phyloP scores from a whole-genome alignment of 2,113 vertebrate genomes.

The Mastomys coucha region DNA sequence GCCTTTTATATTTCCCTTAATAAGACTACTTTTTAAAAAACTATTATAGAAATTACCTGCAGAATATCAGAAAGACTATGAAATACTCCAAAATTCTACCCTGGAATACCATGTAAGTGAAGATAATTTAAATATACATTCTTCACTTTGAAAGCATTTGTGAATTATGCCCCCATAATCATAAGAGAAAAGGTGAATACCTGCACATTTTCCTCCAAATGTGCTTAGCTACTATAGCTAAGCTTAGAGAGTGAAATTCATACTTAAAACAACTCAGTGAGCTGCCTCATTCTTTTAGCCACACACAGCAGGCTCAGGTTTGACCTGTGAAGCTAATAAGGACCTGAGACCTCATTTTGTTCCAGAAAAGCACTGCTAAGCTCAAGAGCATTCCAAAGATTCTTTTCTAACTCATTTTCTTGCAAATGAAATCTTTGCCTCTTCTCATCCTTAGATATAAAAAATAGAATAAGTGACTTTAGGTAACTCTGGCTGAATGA shows the following conservation, averaged over 20 bases:
- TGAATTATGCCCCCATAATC: neutral
- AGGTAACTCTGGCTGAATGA: conserved; percentile 6
- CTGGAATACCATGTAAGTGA: neutral
- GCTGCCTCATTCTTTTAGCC: conserved; percentile 46
- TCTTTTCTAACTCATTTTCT: conserved; percentile 66
- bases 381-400: conserved; percentile 49
- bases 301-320: conserved; percentile 24
- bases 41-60: neutral
- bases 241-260: conserved; percentile 4
- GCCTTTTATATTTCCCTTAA: neutral
- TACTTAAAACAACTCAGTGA: conserved; percentile 31
- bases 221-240: neutral
- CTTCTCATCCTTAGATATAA: conserved; percentile 45
- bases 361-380: conserved; percentile 55
- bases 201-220: neutral
- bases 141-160: conserved; percentile 23
- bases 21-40: neutral
- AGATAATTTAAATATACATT: neutral
- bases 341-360: conserved; percentile 56
- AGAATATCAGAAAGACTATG: neutral
- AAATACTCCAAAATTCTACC: neutral
- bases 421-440: conserved; percentile 55
- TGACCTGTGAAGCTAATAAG: conserved; percentile 62
- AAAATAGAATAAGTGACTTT: conserved; percentile 51
- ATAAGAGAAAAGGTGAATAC: neutral